Evolutionary conservation across 64 coral and sea anemone species (phyloP), one percentile per base, ranked within the genome.

Genomic region (Pachyseris speciosa): DNA sequence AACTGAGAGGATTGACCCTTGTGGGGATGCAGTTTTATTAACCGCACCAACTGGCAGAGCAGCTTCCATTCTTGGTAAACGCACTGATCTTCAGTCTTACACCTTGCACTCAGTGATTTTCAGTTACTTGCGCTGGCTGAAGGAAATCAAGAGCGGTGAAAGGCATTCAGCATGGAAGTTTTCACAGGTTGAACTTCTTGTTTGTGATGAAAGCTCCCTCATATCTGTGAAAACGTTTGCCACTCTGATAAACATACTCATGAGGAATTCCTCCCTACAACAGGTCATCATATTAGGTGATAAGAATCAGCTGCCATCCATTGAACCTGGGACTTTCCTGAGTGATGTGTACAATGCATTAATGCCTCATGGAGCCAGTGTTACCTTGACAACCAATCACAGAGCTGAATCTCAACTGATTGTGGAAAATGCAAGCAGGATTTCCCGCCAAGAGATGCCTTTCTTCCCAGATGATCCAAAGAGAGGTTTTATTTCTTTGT

Each of bases 21-120:
- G 53, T 75, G 80, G 41, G 39, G 90, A 83, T 17, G 13, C 55
- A 27, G 47, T 92, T 28, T 71, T 92, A 4, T 83, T 92, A 4
- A 86, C 90, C 3, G 90, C 90, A 7, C 90, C 90, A 86, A 92
- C 90, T 48, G 90, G 90, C 19, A 74, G 84, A 69, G 90, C 90
- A n/a, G 83, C 90, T 76, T 77, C 90, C 38, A 92, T 92, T 63
- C 39, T 92, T 60, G 57, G 57, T 5, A 86, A 92, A 16, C 90
- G 90, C 33, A 86, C 90, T 7, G 40, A 42, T 0, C 53, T 92
- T 13, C 4, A 25, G 63, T 37, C 90, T 38, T 86, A 86, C 27
- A 92, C 90, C 1, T 61, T 92, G 37, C 90, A 92, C 50, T 57
- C 83, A 52, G 90, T 92, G 1, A 86, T 92, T 5, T 92, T 73